Conservation (phyloP, 2,888 invertebrate genomes). For the Brachynemurus nebulosus region DNA sequence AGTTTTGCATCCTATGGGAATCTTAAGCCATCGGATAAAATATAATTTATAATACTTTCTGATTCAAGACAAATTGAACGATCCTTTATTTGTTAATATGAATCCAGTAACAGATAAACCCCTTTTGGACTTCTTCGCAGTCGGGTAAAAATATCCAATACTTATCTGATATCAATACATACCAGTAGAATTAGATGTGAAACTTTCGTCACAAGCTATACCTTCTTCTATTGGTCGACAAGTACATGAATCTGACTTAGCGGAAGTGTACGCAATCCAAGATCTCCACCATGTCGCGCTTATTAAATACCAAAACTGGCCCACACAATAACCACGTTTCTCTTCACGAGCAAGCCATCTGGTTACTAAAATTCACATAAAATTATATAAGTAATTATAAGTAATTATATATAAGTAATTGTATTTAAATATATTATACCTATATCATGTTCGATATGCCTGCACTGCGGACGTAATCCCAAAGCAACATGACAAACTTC, state of each 20-base stretch:
- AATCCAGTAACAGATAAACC: too few relatives aligned
- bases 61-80: too few relatives aligned
- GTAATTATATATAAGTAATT: not conserved
- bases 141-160: not conserved
- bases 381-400: constrained; percentile 7
- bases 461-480: constrained; percentile 66
- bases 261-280: constrained; percentile 59
- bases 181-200: constrained; percentile 46
- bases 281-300: constrained; percentile 75
- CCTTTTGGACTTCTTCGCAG: too few relatives aligned
- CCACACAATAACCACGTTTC: constrained; percentile 57
- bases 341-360: constrained; percentile 74
- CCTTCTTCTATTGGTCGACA: constrained; percentile 44
- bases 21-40: too few relatives aligned
- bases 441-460: constrained; percentile 68
- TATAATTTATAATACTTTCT: too few relatives aligned
- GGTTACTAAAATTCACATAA: constrained; percentile 36
- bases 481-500: constrained; percentile 80
- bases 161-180: constrained; percentile 3
- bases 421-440: constrained; percentile 31
- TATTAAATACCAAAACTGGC: constrained; percentile 83
- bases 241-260: constrained; percentile 31
- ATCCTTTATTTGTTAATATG: too few relatives aligned
- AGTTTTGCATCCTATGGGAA: too few relatives aligned
- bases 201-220: constrained; percentile 54